Conservation (phyloP, 2,113 vertebrate genomes). For the Cranoglanis bouderius region DNA sequence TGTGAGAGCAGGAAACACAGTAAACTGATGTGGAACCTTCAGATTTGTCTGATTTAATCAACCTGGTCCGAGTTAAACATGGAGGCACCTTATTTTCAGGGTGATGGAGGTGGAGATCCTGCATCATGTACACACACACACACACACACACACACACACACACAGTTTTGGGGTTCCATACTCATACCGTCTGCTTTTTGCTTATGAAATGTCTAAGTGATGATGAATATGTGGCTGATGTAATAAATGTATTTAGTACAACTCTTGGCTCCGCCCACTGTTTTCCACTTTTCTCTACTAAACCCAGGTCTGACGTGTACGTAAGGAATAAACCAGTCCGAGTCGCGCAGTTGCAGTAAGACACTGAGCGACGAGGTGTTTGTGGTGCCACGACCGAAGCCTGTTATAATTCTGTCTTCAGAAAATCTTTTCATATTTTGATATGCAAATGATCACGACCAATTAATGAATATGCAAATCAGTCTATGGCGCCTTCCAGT, state of each 20-base stretch:
- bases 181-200: constrained; percentile 15
- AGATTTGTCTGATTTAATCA: background rate
- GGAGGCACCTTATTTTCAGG: background rate
- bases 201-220: constrained; percentile 35
- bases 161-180: constrained; percentile 8
- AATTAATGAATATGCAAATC: background rate
- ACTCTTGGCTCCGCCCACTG: background rate
- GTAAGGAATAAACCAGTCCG: background rate
- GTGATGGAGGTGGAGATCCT: background rate
- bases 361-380: background rate
- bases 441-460: background rate
- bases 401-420: background rate
- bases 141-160: constrained; percentile 34
- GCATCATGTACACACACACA: constrained; percentile 18
- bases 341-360: no score
- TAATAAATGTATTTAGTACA: constrained; percentile 54
- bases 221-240: constrained; percentile 21
- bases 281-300: background rate
- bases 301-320: background rate
- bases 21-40: background rate
- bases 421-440: background rate
- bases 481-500: background rate
- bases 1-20: background rate
- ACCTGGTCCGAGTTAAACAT: background rate
- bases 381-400: background rate